Base-by-base conservation (phyloP, 2,888 invertebrate species). In the Cetonia aurata region DNA sequence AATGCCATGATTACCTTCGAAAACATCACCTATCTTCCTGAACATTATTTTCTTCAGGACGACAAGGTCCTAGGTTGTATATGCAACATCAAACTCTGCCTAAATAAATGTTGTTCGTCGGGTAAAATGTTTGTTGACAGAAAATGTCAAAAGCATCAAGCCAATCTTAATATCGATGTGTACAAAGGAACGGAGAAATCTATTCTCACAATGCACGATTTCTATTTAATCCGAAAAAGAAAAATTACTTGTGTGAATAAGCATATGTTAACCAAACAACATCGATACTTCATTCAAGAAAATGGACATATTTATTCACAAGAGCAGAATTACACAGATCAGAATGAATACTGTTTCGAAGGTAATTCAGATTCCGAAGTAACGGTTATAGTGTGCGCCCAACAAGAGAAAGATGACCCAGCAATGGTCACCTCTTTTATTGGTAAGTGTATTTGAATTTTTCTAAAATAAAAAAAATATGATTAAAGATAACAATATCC, bases 51-150 rank as follows among this genome's bases (percentile, higher is more conserved):
- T 67, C 6, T 8, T n/a, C 10, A 70, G 8, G 53, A 71, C 44
- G 67, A 67, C 33, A 42, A 56, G 1, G 50, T 62, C 31, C 69
- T 59, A 9, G 77, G 77, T 8, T 77, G 77, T 69, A 57, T 75
- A 15, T 77, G 77, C 44, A 69, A 75, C 13, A 25, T 75, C 8
- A 75, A 71, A 50, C 33, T 15, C 3, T 76, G 76, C 60, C 33
- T 76, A 2, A 59, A 72, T 31, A 76, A 75, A 67, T 75, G 75
- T 50, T 75, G 75, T 12, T 19, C 42, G 13, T 10, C 44, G 8
- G 70, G 66, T 1, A 42, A 74, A 57, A 67, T 71, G 19, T 17
- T 71, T 17, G 4, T 68, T 1, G 59, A 72, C 12, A 46, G 31
- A n/a, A 62, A 13, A 25, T 71, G 70, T 46, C 13, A 31, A 12